phyloP scores from a whole-genome alignment of 2,888 invertebrate genomes.

The Eurytoma adleriae region DNA sequence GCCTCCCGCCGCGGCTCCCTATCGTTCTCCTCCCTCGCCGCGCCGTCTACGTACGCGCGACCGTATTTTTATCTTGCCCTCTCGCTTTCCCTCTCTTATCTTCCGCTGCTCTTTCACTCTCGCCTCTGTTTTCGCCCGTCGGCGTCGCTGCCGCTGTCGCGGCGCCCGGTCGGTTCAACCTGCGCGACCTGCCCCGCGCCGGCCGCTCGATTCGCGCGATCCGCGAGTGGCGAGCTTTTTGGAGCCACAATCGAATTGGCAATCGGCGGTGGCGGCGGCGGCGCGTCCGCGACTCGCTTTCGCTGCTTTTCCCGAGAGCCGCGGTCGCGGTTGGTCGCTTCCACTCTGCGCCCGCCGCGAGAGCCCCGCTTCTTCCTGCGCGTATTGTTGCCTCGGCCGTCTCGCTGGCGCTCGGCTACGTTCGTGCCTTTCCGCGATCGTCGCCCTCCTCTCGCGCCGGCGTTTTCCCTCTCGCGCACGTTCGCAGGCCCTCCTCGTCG shows the following conservation, averaged over 20 bases:
- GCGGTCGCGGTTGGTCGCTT: slow-evolving; percentile 29
- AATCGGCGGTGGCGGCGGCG: slow-evolving; percentile 21
- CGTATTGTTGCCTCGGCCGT: background rate
- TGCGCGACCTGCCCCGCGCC: background rate
- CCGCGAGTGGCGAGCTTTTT: background rate
- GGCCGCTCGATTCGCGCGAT: slow-evolving; percentile 2
- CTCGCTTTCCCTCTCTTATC: slow-evolving; percentile 18
- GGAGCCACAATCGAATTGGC: background rate
- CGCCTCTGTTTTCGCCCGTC: slow-evolving; percentile 5
- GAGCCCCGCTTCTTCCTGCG: slow-evolving; percentile 12
- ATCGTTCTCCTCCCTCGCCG: slow-evolving; percentile 38
- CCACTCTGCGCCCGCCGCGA: slow-evolving; percentile 26
- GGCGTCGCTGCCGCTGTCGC: background rate
- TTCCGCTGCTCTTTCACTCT: slow-evolving; percentile 44
- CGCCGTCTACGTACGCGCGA: background rate
- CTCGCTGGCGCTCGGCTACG: slow-evolving; percentile 21
- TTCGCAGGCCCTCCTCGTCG: background rate
- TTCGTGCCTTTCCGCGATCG: slow-evolving; percentile 45
- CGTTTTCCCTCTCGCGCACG: background rate
- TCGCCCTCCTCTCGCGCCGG: slow-evolving; percentile 4
- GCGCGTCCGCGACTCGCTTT: background rate
- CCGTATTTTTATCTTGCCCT: slow-evolving; percentile 51
- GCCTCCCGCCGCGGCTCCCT: slow-evolving; percentile 46
- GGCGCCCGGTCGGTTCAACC: background rate
- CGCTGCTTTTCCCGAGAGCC: slow-evolving; percentile 24